phyloP scores from a whole-genome alignment of 37 sponge, comb jelly and placozoan genomes.

The Cliona cf. orientalis region DNA sequence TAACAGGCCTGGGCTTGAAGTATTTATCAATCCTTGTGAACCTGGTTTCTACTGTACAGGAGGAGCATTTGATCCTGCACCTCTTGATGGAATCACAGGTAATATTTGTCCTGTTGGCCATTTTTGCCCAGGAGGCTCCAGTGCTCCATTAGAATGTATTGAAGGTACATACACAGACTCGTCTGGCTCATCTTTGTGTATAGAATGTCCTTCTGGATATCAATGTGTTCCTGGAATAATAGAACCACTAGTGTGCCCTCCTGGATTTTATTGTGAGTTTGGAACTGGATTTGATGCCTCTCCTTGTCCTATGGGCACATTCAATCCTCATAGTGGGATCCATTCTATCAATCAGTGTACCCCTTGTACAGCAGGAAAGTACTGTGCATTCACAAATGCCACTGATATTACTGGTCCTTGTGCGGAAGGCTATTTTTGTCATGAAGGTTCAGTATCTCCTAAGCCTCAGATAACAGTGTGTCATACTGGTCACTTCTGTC shows the following conservation, averaged over 20 bases:
- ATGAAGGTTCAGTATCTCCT: background rate
- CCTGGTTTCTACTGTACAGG: background rate
- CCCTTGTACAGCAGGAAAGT: background rate
- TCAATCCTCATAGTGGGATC: background rate
- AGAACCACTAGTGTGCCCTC: background rate
- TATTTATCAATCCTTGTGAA: background rate
- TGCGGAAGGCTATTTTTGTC: background rate
- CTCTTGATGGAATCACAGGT: background rate
- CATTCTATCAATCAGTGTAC: background rate
- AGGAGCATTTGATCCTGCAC: background rate
- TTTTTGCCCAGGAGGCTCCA: background rate
- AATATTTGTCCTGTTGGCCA: background rate
- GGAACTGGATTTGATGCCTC: background rate
- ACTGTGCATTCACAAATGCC: background rate
- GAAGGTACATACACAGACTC: background rate
- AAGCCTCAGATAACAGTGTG: no score
- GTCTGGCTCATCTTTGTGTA: background rate
- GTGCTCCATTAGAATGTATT: background rate
- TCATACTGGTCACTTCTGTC: background rate
- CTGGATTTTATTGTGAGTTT: background rate
- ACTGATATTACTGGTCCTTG: background rate
- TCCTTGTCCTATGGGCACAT: constrained; percentile 1
- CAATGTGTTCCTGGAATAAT: background rate
- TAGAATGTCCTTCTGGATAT: background rate
- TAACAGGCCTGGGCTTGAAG: background rate